phyloP scores from a whole-genome alignment of 2,888 invertebrate species.

The Zygaena filipendulae region DNA sequence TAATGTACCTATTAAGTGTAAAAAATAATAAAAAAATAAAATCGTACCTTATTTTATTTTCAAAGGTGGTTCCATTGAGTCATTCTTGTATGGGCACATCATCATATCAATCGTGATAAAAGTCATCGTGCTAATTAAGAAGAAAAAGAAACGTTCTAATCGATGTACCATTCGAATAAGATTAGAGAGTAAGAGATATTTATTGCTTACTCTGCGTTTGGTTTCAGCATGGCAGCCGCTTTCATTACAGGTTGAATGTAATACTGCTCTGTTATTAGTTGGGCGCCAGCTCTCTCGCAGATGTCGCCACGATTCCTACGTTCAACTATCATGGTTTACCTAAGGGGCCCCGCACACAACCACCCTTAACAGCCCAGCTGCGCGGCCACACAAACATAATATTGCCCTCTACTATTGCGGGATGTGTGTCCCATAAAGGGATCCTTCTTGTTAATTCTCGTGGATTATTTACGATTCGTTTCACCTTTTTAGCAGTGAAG shows the following conservation, averaged over 20 bases:
- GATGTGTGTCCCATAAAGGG: slow-evolving; percentile 33
- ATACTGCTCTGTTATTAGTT: slow-evolving; percentile 42
- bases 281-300: slow-evolving; percentile 35
- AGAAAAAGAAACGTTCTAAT: too few species aligned
- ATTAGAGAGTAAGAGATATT: too few species aligned
- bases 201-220: too few species aligned
- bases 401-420: slow-evolving; percentile 22
- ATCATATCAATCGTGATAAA: too few species aligned
- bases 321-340: slow-evolving; percentile 33
- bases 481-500: slow-evolving; percentile 44
- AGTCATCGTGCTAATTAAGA: too few species aligned
- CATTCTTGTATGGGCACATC: too few species aligned
- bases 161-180: too few species aligned
- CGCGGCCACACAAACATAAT: slow-evolving; percentile 22
- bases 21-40: too few species aligned
- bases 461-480: slow-evolving; percentile 60
- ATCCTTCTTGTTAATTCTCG: slow-evolving; percentile 52
- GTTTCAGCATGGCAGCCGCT: too few species aligned
- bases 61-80: too few species aligned
- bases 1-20: too few species aligned
- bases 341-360: slow-evolving; percentile 34
- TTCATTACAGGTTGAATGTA: slow-evolving; percentile 37
- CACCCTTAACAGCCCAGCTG: slow-evolving; percentile 35
- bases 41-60: too few species aligned
- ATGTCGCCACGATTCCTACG: slow-evolving; percentile 38